Percentiles rank a stretch among this genome's conserved stretches.
Evolutionary conservation across 2,888 invertebrate species (phyloP).

Genomic region (Hemistola chrysoprasaria): DNA sequence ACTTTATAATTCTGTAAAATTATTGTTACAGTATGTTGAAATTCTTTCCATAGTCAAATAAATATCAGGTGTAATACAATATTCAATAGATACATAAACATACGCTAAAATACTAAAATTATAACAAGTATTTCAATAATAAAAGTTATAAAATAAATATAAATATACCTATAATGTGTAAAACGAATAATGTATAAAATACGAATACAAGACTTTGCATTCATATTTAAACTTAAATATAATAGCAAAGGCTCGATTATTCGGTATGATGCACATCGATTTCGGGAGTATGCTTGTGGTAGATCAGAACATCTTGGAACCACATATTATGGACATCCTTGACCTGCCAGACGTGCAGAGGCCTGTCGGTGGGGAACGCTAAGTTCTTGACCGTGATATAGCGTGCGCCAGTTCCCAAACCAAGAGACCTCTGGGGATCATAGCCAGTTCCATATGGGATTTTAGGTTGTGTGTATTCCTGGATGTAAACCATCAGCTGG

Average conservation of each 20-base stretch:
- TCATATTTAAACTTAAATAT: too few species aligned
- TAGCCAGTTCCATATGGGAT: slow-evolving; percentile 59
- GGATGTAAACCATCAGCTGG: slow-evolving; percentile 83
- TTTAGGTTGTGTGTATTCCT: slow-evolving; percentile 70
- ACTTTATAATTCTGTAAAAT: too few species aligned
- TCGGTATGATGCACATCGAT: slow-evolving; percentile 46
- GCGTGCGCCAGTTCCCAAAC: slow-evolving; percentile 68
- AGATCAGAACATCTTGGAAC: slow-evolving; percentile 75
- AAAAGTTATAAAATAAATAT: too few species aligned
- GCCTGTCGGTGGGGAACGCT: slow-evolving; percentile 82
- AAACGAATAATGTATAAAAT: too few species aligned
- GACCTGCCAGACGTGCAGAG: slow-evolving; percentile 60
- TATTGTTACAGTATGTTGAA: too few species aligned
- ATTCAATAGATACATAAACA: too few species aligned
- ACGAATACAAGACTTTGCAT: too few species aligned
- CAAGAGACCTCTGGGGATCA: slow-evolving; percentile 75
- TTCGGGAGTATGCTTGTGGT: slow-evolving; percentile 73
- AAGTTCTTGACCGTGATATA: slow-evolving; percentile 72
- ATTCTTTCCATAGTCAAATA: too few species aligned
- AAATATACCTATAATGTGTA: too few species aligned
- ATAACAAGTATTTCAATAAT: too few species aligned
- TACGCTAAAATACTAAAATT: too few species aligned
- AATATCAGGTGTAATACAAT: too few species aligned
- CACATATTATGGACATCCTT: slow-evolving; percentile 67
- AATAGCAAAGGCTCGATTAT: slow-evolving; percentile 21